Base-by-base conservation (phyloP, 2,113 vertebrate genomes). In the Tragelaphus strepsiceros region DNA sequence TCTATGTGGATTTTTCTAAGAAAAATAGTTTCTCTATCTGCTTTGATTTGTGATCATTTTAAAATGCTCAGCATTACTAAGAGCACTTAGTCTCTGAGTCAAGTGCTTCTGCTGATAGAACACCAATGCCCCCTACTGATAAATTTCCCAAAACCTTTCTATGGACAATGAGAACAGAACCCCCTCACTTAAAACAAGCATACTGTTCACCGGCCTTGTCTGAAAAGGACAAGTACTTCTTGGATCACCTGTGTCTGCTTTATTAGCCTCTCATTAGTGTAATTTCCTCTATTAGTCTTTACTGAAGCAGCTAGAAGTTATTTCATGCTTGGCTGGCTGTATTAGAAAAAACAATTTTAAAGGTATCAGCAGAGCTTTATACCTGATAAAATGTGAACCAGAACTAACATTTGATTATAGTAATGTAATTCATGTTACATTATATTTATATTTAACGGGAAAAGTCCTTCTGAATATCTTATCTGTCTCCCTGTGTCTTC, bases 61-160 rank as follows among this genome's bases (percentile, higher is more conserved):
- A 78, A 97, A 94, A 84, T 91, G 91, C 85, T 94, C 86, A 3
- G 4, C 95, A 93, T 96, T 97, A 83, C 49, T 93, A 97, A 88
- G 39, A 91, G 89, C 58, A 58, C 53, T 97, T 91, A 43, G 51
- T 49, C 26, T 95, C 92, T 58, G 3, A 81, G 43, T 91, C 88
- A 61, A 97, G 61, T 94, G 98, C 96, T 97, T 81, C 90, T 59
- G 83, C 88, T 64, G 49, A 64, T 89, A 81, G 98, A 97, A 28
- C 92, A 92, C 93, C 91, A 95, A 97, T 98, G 95, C 97, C 97
- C 98, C 97, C 98, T 98, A 84, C 97, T 98, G 98, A 98, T 97
- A 97, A 96, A 15, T 62, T 58, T 96, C 58, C 35, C 53, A 49
- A 61, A 83, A 93, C 26, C 3, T 98, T 84, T 49, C 90, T 91